Base-by-base conservation (phyloP, 64 coral and sea anemone species). In the Pocillopora damicornis region DNA sequence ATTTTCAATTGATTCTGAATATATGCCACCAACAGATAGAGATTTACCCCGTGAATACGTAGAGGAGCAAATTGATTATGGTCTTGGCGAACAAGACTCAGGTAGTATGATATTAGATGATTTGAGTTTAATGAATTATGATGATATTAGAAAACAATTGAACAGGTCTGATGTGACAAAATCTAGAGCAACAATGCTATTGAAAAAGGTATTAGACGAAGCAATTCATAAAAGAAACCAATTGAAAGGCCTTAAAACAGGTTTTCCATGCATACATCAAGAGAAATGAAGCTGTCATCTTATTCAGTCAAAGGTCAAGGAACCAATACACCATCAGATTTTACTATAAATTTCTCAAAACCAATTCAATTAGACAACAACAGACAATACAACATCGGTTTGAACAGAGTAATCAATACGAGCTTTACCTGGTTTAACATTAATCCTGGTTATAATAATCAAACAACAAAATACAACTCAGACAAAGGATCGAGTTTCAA, bases 381-480 rank as follows among this genome's bases (percentile, higher is more conserved):
- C 22, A 30, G 30, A 30, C 2, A 51, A 7, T 1, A 58, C 1
- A 20, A 17, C 2, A 5, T 77, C 9, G 38, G 37, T 16, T 9
- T 77, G 9, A 58, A 77, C 38, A 51, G 76, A 20, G 9, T 58
- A 17, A 56, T 77, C 1, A 77, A 77, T 4, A 77, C 58, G 76
- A 9, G 37, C 4, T 77, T 77, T 4, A 77, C 76, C 12, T 77
- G 76, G 42, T 77, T 77, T 18, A 77, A 56, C 38, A 16, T 77
- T 1, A 77, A 77, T 10, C 76, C 76, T 51, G 37, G 16, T 51
- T 77, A 77, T 18, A 77, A 77, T 18, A 77, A 77, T 56, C 76
- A 77, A 8, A 9, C 20, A 58, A 77, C 58, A 51, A 77, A 56
- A 56, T 58, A 77, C 38, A 51, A 18, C 9, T 20, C 12, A 23